These are phyloP conservation scores for Drosophila paramelanica DNA, from an alignment of 2,888 invertebrate species.

Conservation along the genomic window DNA sequence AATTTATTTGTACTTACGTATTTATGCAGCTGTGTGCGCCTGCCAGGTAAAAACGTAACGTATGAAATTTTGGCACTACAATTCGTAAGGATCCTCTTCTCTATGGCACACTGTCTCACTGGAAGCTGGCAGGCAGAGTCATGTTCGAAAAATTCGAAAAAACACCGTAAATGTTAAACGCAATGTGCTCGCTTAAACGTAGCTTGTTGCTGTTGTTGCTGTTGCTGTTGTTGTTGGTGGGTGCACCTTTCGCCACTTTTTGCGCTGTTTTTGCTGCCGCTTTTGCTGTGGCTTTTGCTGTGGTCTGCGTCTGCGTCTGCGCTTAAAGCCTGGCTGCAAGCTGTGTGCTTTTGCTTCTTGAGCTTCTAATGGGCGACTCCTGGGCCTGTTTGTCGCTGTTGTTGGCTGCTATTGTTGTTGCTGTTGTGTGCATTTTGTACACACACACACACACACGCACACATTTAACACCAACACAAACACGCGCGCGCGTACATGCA, in stretches of 20 bases:
- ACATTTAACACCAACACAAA: not conserved
- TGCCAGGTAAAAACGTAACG: constrained; percentile 44
- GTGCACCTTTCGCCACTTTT: constrained; percentile 78
- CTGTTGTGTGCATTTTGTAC: constrained; percentile 67
- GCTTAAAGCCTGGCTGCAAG: constrained; percentile 42
- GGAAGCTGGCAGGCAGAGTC: constrained; percentile 32
- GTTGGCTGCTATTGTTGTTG: constrained; percentile 33
- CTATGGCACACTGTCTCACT: constrained; percentile 62
- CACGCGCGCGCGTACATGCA: not conserved
- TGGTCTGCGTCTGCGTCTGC: constrained; percentile 49
- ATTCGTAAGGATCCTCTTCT: constrained; percentile 51
- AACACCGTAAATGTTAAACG: constrained; percentile 41
- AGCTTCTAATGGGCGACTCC: constrained; percentile 58
- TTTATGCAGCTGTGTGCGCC: constrained; percentile 39
- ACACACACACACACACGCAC: constrained; percentile 16
- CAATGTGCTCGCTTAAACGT: constrained; percentile 14
- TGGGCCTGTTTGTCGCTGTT: constrained; percentile 30
- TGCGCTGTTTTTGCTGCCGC: constrained; percentile 18
- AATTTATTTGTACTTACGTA: constrained; percentile 15
- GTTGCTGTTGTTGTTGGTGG: constrained; percentile 64
- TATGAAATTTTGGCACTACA: constrained; percentile 56
- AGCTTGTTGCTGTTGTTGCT: constrained; percentile 37
- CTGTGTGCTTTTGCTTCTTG: constrained; percentile 44
- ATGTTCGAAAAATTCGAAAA: constrained; percentile 29
- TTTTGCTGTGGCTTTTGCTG: constrained; percentile 20